These are phyloP conservation scores for Lepidurus couesii DNA, from an alignment of 1,140 invertebrate genomes.

Conservation along the genomic window DNA sequence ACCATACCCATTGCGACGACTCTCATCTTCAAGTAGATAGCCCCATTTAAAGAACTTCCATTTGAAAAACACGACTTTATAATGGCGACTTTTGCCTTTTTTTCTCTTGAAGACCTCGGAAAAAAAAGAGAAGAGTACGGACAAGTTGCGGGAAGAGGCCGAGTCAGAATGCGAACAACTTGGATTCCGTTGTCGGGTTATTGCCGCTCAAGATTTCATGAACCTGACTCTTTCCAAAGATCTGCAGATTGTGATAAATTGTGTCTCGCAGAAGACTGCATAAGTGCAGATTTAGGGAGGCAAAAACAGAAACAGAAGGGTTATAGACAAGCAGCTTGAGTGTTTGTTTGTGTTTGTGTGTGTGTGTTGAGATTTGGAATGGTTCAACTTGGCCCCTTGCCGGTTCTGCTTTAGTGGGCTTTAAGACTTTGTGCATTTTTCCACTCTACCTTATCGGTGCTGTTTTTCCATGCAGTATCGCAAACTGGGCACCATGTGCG, in stretches of 20 bases:
- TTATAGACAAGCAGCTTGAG: background rate
- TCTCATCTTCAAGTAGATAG: background rate
- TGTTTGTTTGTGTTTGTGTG: background rate
- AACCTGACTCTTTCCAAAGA: background rate
- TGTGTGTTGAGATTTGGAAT: background rate
- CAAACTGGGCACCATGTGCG: background rate
- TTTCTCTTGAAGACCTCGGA: background rate
- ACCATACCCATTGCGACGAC: conserved; percentile 35
- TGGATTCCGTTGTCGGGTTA: background rate
- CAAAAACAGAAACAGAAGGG: background rate
- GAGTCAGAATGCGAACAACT: background rate
- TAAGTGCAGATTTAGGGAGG: background rate
- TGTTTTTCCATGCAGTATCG: background rate
- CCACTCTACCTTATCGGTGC: background rate
- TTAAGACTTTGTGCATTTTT: background rate
- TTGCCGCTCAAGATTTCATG: background rate
- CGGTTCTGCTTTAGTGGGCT: background rate
- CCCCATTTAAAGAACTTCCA: background rate
- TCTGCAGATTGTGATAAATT: background rate
- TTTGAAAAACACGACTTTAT: background rate
- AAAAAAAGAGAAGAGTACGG: background rate
- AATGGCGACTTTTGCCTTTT: background rate
- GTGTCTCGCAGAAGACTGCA: background rate
- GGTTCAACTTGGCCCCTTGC: conserved; percentile 10
- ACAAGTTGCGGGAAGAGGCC: background rate